Evolutionary conservation across 2,888 invertebrate genomes (phyloP), one percentile per base, ranked within the genome.

Genomic region (Aspidiotus destructor): DNA sequence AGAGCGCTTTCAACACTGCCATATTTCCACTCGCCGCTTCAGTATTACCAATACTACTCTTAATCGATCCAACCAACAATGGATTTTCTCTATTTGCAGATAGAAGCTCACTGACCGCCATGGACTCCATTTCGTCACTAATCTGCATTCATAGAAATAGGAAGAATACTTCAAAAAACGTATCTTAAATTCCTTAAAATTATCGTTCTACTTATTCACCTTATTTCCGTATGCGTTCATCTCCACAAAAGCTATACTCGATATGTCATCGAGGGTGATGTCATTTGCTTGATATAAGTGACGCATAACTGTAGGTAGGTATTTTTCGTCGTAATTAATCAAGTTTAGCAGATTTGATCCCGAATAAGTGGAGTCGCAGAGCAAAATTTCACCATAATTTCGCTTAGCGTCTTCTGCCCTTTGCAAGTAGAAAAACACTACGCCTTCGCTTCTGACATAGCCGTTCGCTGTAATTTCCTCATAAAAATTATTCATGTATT

Each of bases 1-100:
- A 70, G 40, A 75, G 52, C 0, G 73, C 79, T 75, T 83, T 82
- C 10, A 78, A 78, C 44, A 82, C 72, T 5, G 80, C 77, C 48
- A 80, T 78, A 28, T 82, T 74, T 48, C 80, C 74, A 5, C 76
- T 74, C 54, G 75, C 72, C 8, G 81, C 81, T 74, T 84, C 84
- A 8, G 82, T 78, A 73, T 84, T 84, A 2, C 84, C 84, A 78
- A 84, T 80, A 75, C 83, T 84, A 54, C 82, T 81, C 73, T 84
- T 84, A 48, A 82, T 80, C 0, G 82, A 82, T 10, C 84, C 84
- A 70, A 84, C 79, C 17, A 81, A 75, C n/a, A 84, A 77, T 7
- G 83, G 81, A 9, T 57, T 52, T 15, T 60, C 62, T 63, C 72
- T 71, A 15, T 28, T 40, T 58, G 68, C 64, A 15, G 70, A 70